A percentile compares a stretch with the other conserved stretches of the same genome.
Conservation (phyloP, 2,888 invertebrate species). For the Stictocephala bisonia region DNA sequence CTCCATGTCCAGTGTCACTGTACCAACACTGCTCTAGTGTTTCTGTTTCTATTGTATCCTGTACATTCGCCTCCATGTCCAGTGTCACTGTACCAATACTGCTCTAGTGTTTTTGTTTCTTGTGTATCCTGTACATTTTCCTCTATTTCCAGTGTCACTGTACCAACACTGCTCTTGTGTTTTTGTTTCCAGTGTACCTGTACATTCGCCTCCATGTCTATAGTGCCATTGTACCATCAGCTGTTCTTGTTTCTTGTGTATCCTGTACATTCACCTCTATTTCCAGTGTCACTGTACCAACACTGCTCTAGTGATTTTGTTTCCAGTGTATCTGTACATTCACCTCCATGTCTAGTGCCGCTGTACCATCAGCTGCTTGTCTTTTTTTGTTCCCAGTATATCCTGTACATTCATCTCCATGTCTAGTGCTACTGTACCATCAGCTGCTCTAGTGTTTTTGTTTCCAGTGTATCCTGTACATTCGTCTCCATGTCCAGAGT, state of each 20-base stretch:
- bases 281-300: no score
- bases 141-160: no score
- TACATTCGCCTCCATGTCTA: no score
- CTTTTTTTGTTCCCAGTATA: slow-evolving; percentile 68
- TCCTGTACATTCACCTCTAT: no score
- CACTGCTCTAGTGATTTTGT: no score
- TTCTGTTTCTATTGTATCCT: slow-evolving; percentile 84
- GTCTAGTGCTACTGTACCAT: slow-evolving; percentile 88
- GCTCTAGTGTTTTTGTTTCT: slow-evolving; percentile 84
- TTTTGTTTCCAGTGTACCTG: no score
- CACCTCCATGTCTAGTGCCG: slow-evolving; percentile 89
- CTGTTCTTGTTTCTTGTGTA: no score
- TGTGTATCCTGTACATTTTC: no score
- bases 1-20: slow-evolving; percentile 89
- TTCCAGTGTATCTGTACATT: slow-evolving; percentile 81
- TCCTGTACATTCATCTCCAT: slow-evolving; percentile 89
- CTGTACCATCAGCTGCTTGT: slow-evolving; percentile 88
- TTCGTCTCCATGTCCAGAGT: slow-evolving; percentile 91
- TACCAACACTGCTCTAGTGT: slow-evolving; percentile 88
- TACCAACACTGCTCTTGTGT: no score
- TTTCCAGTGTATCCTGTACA: slow-evolving; percentile 82
- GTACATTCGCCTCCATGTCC: slow-evolving; percentile 89
- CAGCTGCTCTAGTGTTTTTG: slow-evolving; percentile 84
- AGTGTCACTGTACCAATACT: slow-evolving; percentile 88
- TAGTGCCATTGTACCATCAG: no score